Base-by-base conservation (phyloP, 2,888 invertebrate species). In the Scaptodrosophila latifasciaeformis region DNA sequence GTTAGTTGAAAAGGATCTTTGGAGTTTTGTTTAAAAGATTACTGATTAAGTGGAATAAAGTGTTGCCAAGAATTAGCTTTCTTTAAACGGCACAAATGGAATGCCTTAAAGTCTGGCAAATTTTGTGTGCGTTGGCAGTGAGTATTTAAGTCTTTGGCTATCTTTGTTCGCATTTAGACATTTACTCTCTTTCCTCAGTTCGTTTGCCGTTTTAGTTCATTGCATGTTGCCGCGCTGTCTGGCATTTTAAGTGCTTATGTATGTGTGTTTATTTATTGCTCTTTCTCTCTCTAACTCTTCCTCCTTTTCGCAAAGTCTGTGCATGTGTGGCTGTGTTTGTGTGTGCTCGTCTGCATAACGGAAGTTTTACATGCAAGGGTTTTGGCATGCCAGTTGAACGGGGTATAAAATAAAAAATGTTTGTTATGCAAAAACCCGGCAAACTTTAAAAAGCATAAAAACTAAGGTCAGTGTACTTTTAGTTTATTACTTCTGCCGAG, bases 211-310 rank as follows among this genome's bases (percentile, higher is more conserved):
- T 65, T 65, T 54, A 54, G 71, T 66, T 75, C 75, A 67, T 68
- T 62, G 80, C 81, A 76, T 80, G 78, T 78, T 68, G 81, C 80
- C 81, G 49, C 58, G 55, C 62, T 80, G 80, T 80, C 81, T 80
- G 76, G 68, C 65, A 67, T 62, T 74, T 75, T 62, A 45, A 47
- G 50, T 49, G 53, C 54, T 59, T 53, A 51, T 54, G 59, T 49
- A 35, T 44, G 63, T 54, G 43, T 52, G 44, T 52, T 13, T 52
- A 48, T 50, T 37, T 37, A 27, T 37, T 9, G 35, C 17, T 18
- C 37, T 27, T 27, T 9, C 27, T 6, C 9, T 27, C 27, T 27
- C 27, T 5, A 27, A 5, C 27, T 9, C n/a, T n/a, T n/a, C n/a
- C n/a, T n/a, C n/a, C n/a, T n/a, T n/a, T n/a, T n/a, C n/a, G n/a